A percentile compares a stretch with the other conserved stretches of the same genome.
These are phyloP conservation scores for Blastobasis adustella DNA, from an alignment of 2,888 invertebrate species.

Conservation along the genomic window DNA sequence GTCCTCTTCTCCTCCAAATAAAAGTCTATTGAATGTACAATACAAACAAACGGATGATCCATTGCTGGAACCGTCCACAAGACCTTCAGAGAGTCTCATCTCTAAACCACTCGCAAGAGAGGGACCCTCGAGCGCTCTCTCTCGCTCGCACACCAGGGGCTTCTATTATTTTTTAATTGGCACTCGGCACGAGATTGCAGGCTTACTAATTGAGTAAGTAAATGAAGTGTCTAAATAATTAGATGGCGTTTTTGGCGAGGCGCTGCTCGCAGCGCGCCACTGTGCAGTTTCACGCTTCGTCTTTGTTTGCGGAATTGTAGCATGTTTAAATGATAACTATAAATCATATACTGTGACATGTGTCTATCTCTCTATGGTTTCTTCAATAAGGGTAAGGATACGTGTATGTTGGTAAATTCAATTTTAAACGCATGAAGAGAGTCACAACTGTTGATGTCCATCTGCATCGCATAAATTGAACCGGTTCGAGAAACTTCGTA, in stretches of 20 bases:
- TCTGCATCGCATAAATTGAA: no score
- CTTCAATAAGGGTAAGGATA: neutral
- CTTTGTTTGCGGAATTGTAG: neutral
- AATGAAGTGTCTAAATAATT: conserved; percentile 70
- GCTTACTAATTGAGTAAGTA: conserved; percentile 68
- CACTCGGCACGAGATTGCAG: conserved; percentile 57
- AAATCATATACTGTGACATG: no score
- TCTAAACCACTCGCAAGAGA: conserved; percentile 46
- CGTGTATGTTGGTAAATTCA: no score
- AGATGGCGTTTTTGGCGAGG: conserved; percentile 52
- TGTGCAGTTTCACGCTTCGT: neutral
- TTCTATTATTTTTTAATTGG: conserved; percentile 72
- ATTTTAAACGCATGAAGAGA: no score
- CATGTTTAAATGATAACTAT: no score
- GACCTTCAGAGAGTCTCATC: conserved; percentile 10
- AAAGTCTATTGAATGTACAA: no score
- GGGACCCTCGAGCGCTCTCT: conserved; percentile 36
- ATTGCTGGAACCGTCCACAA: no score
- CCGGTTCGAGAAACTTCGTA: no score
- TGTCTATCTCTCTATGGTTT: neutral
- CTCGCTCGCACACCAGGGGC: conserved; percentile 45
- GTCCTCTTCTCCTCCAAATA: no score
- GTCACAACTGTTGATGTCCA: no score
- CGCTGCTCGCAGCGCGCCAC: conserved; percentile 22
- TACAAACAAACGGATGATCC: no score